These are phyloP conservation scores for Halocynthia aurantium DNA, from an alignment of 23 tunicate species.

Conservation along the genomic window DNA sequence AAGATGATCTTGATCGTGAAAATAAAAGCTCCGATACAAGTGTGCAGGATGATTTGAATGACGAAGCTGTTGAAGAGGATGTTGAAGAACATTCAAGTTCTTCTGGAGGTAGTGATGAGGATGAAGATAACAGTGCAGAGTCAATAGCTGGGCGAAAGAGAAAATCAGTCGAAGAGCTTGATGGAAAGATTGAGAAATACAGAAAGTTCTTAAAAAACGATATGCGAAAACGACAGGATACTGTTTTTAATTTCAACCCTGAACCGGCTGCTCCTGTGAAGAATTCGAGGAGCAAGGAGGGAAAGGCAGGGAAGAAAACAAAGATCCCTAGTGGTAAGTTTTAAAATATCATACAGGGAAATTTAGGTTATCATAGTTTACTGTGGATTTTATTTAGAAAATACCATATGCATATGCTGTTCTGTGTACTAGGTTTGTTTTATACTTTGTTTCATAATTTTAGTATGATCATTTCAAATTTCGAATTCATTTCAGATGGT, in stretches of 20 bases:
- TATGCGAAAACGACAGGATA: slow-evolving; percentile 12
- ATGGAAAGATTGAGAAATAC: slow-evolving; percentile 16
- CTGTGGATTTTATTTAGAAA: too few species aligned
- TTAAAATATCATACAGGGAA: too few species aligned
- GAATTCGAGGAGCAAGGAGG: not conserved
- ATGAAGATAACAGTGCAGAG: not conserved
- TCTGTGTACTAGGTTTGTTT: not conserved
- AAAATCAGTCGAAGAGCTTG: slow-evolving; percentile 9
- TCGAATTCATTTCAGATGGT: too few species aligned
- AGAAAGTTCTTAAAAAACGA: slow-evolving; percentile 17
- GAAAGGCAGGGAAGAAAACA: not conserved
- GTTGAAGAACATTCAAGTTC: not conserved
- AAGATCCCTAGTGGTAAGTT: not conserved
- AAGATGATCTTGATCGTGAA: slow-evolving; percentile 32
- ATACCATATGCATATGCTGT: not conserved
- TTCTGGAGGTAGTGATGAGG: not conserved
- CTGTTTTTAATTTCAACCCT: slow-evolving; percentile 10
- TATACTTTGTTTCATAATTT: not conserved
- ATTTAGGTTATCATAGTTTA: too few species aligned
- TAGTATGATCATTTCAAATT: too few species aligned
- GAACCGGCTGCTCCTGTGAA: not conserved
- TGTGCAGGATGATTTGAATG: not conserved
- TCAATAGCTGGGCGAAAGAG: not conserved
- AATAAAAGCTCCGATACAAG: not conserved
- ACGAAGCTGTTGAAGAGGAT: not conserved